These are phyloP conservation scores for Liposcelis brunnea DNA, from an alignment of 2,888 invertebrate species.

Conservation along the genomic window DNA sequence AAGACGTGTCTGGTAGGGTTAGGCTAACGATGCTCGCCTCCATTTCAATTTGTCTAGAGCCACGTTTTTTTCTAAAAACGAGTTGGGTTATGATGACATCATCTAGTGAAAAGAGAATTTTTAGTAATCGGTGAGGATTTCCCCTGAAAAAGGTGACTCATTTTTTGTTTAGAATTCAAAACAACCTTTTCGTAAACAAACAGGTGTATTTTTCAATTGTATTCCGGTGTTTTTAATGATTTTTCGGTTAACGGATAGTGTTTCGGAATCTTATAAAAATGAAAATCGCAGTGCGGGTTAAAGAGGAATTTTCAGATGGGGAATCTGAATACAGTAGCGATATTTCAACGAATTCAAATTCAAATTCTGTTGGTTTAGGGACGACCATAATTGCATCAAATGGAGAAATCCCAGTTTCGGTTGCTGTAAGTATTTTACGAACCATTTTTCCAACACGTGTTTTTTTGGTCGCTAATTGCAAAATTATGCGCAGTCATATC, in stretches of 20 bases:
- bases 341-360: not conserved
- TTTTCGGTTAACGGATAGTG: too few species aligned
- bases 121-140: not conserved
- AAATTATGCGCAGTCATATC: too few species aligned
- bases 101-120: not conserved
- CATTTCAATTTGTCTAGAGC: too few species aligned
- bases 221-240: too few species aligned
- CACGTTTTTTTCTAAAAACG: too few species aligned
- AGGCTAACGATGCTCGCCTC: too few species aligned
- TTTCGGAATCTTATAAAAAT: too few species aligned
- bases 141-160: slow-evolving; percentile 8
- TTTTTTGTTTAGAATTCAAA: not conserved
- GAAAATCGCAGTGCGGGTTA: too few species aligned
- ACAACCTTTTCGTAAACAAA: slow-evolving; percentile 6
- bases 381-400: not conserved
- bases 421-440: not conserved
- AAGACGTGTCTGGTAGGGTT: too few species aligned
- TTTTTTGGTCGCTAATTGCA: too few species aligned
- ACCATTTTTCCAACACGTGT: too few species aligned
- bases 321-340: not conserved
- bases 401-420: not conserved
- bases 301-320: not conserved
- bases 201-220: not conserved
- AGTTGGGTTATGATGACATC: slow-evolving; percentile 2
- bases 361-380: not conserved